Conservation (phyloP, 92 coral and sea anemone genomes). For the Metridium senile region DNA sequence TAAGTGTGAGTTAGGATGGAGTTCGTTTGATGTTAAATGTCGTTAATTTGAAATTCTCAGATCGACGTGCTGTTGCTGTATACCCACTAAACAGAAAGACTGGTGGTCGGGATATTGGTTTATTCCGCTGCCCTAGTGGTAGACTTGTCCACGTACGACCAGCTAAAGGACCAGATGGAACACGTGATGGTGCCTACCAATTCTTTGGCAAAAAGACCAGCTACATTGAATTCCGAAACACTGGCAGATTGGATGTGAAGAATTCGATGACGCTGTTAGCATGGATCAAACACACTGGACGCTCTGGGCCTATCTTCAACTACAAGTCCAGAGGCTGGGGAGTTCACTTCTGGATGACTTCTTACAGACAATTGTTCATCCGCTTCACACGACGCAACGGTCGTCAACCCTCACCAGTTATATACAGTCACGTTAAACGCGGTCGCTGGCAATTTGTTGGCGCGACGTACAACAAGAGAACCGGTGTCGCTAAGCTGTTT, state of each 20-base stretch:
- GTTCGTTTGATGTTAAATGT: no score
- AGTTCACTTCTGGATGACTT: constrained; percentile 66
- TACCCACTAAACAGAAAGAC: not conserved
- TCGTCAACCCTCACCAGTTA: constrained; percentile 42
- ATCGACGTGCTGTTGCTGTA: constrained; percentile 8
- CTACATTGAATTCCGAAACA: not conserved
- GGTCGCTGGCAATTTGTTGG: constrained; percentile 68
- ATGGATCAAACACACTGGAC: constrained; percentile 23
- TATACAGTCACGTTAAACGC: constrained; percentile 37
- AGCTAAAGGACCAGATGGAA: not conserved
- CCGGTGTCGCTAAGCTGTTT: constrained; percentile 64
- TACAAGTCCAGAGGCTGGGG: constrained; percentile 71
- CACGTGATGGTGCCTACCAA: constrained; percentile 10
- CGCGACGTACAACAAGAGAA: constrained; percentile 54
- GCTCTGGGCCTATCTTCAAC: constrained; percentile 38
- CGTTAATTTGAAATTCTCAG: not conserved
- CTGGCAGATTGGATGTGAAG: constrained; percentile 66
- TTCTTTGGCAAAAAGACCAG: not conserved
- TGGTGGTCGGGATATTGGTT: not conserved
- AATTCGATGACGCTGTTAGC: constrained; percentile 42
- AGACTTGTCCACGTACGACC: constrained; percentile 10
- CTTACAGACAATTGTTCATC: constrained; percentile 51
- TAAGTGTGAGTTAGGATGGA: no score
- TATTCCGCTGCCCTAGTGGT: not conserved
- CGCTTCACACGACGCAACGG: constrained; percentile 57